phyloP scores from a whole-genome alignment of 2,113 vertebrate genomes.

The Vulpes ferrilata region DNA sequence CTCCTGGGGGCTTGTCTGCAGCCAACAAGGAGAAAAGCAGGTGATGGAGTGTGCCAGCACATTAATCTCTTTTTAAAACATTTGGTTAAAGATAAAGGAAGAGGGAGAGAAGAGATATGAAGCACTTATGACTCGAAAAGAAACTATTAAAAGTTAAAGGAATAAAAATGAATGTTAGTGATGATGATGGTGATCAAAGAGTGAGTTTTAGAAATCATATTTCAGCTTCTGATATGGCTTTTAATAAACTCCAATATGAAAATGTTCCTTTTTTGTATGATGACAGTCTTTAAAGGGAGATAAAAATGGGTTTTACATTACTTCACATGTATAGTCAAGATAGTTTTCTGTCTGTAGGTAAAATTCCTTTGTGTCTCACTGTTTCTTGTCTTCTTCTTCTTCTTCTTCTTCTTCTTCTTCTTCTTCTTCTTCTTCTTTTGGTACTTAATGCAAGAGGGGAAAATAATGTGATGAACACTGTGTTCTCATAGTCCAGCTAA shows the following conservation, averaged over 20 bases:
- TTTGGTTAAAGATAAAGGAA: slow-evolving; percentile 43
- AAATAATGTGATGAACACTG: slow-evolving; percentile 50
- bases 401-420: not conserved
- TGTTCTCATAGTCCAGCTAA: slow-evolving; percentile 70
- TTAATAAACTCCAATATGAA: slow-evolving; percentile 10
- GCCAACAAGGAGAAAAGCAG: slow-evolving; percentile 75
- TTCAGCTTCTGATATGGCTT: not conserved
- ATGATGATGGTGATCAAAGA: not conserved
- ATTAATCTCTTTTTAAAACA: slow-evolving; percentile 76
- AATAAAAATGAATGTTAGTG: not conserved
- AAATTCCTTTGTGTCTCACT: slow-evolving; percentile 34
- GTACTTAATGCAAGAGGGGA: slow-evolving; percentile 33
- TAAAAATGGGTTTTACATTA: slow-evolving; percentile 8
- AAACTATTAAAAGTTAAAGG: slow-evolving; percentile 70
- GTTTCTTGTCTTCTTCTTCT: not conserved
- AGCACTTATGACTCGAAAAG: slow-evolving; percentile 53
- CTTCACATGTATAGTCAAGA: not conserved
- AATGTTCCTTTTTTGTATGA: slow-evolving; percentile 21
- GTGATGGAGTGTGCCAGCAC: slow-evolving; percentile 55
- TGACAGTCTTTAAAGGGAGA: not conserved
- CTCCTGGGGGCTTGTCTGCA: slow-evolving; percentile 75
- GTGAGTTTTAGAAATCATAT: not conserved
- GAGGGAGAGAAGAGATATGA: slow-evolving; percentile 33
- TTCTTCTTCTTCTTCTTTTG: not conserved
- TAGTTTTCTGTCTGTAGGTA: slow-evolving; percentile 43